These are phyloP conservation scores for Elysia chlorotica DNA, from an alignment of 1,140 invertebrate species.

Conservation along the genomic window DNA sequence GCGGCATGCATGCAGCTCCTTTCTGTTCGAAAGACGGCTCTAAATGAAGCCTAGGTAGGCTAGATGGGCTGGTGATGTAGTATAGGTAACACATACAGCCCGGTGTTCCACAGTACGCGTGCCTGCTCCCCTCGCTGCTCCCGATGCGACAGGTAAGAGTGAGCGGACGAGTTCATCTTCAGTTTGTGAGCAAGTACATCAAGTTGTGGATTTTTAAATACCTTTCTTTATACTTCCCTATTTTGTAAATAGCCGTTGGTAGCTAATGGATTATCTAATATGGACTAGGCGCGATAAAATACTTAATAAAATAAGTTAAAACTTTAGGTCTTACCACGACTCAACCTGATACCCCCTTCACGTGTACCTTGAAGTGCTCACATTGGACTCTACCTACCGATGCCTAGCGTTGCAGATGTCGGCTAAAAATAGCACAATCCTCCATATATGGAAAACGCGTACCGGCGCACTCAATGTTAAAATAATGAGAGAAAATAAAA, in stretches of 20 bases:
- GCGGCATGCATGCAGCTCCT: conserved; percentile 23
- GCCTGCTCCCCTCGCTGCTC: not conserved
- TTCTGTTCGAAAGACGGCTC: conserved; percentile 26
- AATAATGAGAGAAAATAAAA: no score
- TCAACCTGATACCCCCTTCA: not conserved
- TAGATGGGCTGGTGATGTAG: no score
- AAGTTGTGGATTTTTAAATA: not conserved
- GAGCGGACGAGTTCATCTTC: no score
- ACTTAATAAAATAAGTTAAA: no score
- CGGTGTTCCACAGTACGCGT: not conserved
- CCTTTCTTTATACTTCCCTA: not conserved
- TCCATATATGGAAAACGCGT: conserved; percentile 17
- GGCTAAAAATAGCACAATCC: conserved; percentile 17
- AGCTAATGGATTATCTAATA: not conserved
- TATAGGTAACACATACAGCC: no score
- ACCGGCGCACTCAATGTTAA: not conserved
- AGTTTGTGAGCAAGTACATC: not conserved
- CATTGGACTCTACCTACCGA: conserved; percentile 1
- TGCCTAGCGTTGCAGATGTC: conserved; percentile 11
- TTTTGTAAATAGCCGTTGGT: not conserved
- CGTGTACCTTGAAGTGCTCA: no score
- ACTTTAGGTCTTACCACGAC: no score
- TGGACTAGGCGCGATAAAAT: not conserved
- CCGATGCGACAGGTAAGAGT: conserved; percentile 14
- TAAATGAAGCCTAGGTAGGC: conserved; percentile 18